Conservation (phyloP, 2,113 vertebrate species). For the Anoplopoma fimbria region DNA sequence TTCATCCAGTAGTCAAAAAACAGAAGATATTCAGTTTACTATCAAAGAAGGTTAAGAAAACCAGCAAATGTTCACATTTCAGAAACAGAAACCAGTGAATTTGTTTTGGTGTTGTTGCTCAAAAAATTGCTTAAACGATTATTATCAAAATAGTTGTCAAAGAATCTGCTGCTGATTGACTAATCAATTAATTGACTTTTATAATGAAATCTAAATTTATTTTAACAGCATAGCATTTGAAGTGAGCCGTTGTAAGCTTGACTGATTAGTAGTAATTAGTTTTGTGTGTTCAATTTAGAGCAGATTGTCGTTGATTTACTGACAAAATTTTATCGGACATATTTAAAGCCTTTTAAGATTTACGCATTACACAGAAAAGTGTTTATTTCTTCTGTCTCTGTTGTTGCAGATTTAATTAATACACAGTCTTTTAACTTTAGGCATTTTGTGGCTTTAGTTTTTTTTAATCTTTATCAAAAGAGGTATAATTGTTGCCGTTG, state of each 20-base stretch:
- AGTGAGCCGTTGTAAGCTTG: neutral
- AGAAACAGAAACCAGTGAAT: neutral
- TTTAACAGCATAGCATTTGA: neutral
- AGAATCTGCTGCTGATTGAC: neutral
- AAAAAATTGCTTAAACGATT: neutral
- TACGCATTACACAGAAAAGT: neutral
- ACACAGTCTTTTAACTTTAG: neutral
- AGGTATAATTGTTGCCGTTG: neutral
- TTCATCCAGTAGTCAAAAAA: neutral
- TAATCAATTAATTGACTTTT: neutral
- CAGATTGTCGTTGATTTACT: neutral
- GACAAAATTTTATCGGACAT: neutral
- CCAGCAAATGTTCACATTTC: neutral
- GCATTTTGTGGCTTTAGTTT: neutral
- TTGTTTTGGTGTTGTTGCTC: too few species aligned
- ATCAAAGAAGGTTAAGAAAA: neutral
- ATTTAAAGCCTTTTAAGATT: neutral
- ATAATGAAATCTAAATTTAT: neutral
- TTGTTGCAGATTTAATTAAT: neutral
- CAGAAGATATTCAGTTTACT: neutral
- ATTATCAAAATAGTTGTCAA: neutral
- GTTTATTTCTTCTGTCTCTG: neutral
- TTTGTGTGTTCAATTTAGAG: too few species aligned
- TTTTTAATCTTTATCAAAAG: neutral
- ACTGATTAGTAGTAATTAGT: too few species aligned